These are phyloP conservation scores for Tribolium madens DNA, from an alignment of 1,140 invertebrate genomes.

Conservation along the genomic window DNA sequence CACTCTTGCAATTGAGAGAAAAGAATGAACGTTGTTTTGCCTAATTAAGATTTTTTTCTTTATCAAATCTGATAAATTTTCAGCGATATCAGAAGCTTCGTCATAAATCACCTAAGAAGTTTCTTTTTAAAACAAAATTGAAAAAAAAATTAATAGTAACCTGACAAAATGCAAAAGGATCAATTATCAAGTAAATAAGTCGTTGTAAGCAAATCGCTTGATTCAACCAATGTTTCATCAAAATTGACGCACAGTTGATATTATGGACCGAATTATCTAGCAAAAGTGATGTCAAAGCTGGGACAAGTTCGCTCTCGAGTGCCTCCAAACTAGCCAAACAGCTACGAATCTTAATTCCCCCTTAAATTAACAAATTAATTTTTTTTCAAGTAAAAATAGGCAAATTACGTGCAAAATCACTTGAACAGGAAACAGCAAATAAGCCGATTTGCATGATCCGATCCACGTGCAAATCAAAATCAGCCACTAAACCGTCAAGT, in stretches of 20 bases:
- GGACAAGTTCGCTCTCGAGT: slow-evolving; percentile 74
- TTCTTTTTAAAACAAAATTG: too few species aligned
- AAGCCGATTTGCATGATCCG: slow-evolving; percentile 75
- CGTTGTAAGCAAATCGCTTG: slow-evolving; percentile 71
- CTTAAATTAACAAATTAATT: slow-evolving; percentile 66
- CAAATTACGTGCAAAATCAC: slow-evolving; percentile 64
- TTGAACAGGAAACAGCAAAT: slow-evolving; percentile 77
- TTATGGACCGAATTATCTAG: slow-evolving; percentile 65
- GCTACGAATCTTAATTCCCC: slow-evolving; percentile 71
- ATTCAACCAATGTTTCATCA: slow-evolving; percentile 70
- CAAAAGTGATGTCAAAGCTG: slow-evolving; percentile 69
- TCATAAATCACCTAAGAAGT: slow-evolving; percentile 54
- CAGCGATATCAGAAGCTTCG: slow-evolving; percentile 47
- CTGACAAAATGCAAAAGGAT: slow-evolving; percentile 75
- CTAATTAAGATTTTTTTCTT: neutral
- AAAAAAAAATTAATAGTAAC: slow-evolving; percentile 60
- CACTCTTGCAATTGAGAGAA: neutral
- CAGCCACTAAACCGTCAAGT: slow-evolving; percentile 66
- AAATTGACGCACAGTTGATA: slow-evolving; percentile 66
- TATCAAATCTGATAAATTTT: slow-evolving; percentile 46
- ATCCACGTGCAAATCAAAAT: slow-evolving; percentile 76
- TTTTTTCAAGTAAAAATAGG: neutral
- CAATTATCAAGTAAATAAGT: slow-evolving; percentile 73
- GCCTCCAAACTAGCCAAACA: slow-evolving; percentile 75
- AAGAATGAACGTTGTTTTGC: neutral